Conservation (phyloP, 2,113 vertebrate species). For the Pedetes capensis region DNA sequence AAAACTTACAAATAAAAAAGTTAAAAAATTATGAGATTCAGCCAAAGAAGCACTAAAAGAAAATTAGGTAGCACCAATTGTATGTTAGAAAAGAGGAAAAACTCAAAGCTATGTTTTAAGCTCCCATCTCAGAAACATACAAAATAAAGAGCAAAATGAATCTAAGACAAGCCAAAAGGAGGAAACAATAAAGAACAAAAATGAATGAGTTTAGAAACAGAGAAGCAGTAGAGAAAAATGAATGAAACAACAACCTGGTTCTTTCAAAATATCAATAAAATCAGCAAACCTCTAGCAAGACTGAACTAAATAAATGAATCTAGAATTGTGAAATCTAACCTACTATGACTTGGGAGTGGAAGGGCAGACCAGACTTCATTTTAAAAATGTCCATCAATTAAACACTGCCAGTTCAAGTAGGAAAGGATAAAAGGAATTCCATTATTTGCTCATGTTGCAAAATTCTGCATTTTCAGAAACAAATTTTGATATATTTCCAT, state of each 20-base stretch:
- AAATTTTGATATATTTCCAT: too few species aligned
- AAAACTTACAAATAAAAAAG: neutral
- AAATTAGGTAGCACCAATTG: neutral
- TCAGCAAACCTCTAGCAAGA: neutral
- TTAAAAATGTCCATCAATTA: too few species aligned
- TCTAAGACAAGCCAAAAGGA: neutral
- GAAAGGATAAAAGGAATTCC: too few species aligned
- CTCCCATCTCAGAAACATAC: neutral
- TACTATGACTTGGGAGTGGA: neutral
- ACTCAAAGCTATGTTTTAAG: neutral
- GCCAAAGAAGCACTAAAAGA: neutral
- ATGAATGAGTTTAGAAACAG: neutral
- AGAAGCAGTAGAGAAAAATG: constrained; percentile 9
- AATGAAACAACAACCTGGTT: neutral
- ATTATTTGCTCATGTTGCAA: too few species aligned
- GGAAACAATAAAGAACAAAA: constrained; percentile 2
- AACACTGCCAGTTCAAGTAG: too few species aligned
- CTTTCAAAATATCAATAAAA: neutral
- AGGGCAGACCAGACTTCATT: too few species aligned
- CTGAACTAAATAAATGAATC: neutral
- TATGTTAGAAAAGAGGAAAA: neutral
- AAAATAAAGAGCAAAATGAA: neutral
- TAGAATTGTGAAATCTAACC: neutral
- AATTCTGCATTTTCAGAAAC: too few species aligned
- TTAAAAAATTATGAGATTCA: neutral